A percentile compares a stretch with the other conserved stretches of the same genome.
Conservation (phyloP, 1,140 invertebrate species). For the Microplitis mediator region DNA sequence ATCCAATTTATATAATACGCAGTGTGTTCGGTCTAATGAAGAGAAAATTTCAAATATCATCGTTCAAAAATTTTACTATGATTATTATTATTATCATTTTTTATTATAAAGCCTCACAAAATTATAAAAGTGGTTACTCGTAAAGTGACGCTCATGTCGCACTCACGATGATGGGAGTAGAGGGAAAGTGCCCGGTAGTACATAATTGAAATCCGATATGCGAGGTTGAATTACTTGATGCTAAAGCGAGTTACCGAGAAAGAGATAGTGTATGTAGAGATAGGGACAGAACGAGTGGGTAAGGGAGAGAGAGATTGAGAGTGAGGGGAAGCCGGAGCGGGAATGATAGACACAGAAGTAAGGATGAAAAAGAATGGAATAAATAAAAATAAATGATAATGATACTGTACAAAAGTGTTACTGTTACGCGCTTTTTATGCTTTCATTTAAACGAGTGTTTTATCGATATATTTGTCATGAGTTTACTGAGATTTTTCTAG, state of each 20-base stretch:
- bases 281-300: not conserved
- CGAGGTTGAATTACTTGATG: not conserved
- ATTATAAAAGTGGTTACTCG: conserved; percentile 1
- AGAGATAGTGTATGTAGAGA: not conserved
- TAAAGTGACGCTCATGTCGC: not conserved
- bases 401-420: too few species aligned
- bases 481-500: too few species aligned
- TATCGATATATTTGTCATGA: too few species aligned
- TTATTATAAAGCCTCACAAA: not conserved
- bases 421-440: too few species aligned
- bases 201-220: conserved; percentile 25
- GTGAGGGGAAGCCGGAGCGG: not conserved
- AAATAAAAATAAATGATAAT: too few species aligned
- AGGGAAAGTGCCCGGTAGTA: not conserved
- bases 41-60: not conserved
- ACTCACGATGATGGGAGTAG: not conserved
- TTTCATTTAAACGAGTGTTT: too few species aligned
- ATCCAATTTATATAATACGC: not conserved
- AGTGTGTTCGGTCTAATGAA: not conserved
- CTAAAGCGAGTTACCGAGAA: not conserved
- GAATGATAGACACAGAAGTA: not conserved
- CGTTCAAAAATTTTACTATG: not conserved
- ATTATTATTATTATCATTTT: not conserved
- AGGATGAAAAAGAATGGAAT: not conserved
- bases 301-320: not conserved